Evolutionary conservation across 2,113 vertebrate species (phyloP), one percentile per base, ranked within the genome.

Genomic region (Rhinogobius similis): DNA sequence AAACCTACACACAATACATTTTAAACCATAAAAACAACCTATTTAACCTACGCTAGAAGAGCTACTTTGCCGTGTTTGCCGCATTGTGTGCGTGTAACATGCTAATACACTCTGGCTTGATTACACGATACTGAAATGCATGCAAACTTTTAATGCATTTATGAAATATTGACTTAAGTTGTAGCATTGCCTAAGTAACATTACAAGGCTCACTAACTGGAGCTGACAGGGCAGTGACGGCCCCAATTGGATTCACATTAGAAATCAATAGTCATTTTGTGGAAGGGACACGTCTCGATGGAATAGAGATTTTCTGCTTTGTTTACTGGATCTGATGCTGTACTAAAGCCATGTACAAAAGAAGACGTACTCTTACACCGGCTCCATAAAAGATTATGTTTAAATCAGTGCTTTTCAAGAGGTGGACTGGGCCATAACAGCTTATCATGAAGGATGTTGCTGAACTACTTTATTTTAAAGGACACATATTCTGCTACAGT

Each of bases 201-300:
- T 5, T 61, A 29, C 18, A 48, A 48, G 29, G 27, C 29, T 32
- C 26, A 27, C 56, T 32, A 59, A 59, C 27, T 20, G 10, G 27
- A 59, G 26, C 56, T 59, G 56, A 59, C 56, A 32, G 16, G 56
- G 27, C 56, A 36, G 56, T 32, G 56, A 29, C 56, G 7, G 16
- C 2, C 53, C 27, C 16, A 59, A 59, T 36, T 32, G 56, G 24
- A 29, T 59, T 27, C 56, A 59, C 26, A 59, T 29, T 59, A 32
- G 27, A 59, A 59, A 59, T 59, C 56, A 32, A 59, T 59, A 59
- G 26, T 59, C 26, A 59, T 59, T 59, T 59, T 59, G 56, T 59
- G 56, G 16, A 59, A 20, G 56, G 27, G 56, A 59, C 27, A 59
- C 23, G 56, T 59, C 56, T 59, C 56, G 18, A 32, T 59, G 56